Conservation (phyloP, 2,888 invertebrate species). For the Macrophya annulata region DNA sequence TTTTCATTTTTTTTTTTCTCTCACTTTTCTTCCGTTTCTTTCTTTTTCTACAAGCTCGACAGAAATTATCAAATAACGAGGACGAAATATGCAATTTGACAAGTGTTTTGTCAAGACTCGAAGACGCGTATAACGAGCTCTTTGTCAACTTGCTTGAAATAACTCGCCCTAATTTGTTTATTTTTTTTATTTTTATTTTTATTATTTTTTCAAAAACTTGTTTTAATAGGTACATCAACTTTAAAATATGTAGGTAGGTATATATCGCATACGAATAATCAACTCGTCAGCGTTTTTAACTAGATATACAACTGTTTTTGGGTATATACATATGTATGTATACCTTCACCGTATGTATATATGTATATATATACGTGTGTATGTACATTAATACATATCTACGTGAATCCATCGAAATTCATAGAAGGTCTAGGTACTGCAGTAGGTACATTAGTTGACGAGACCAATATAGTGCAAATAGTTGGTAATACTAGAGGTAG, state of each 20-base stretch:
- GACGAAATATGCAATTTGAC: slow-evolving; percentile 28
- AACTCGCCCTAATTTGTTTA: slow-evolving; percentile 14
- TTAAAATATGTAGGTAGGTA: background rate
- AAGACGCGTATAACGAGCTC: slow-evolving; percentile 28
- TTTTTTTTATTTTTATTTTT: background rate
- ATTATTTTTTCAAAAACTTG: background rate
- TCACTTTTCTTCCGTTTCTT: background rate
- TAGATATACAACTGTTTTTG: background rate
- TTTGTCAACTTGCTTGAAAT: slow-evolving; percentile 26
- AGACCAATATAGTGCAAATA: slow-evolving; percentile 13
- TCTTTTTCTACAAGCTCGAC: background rate
- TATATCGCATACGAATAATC: background rate
- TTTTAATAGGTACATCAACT: slow-evolving; percentile 15
- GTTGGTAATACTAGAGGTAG: background rate
- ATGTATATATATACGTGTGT: background rate
- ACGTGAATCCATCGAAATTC: slow-evolving; percentile 15
- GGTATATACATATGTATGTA: background rate
- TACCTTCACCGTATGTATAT: too few relatives aligned
- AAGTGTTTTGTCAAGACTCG: slow-evolving; percentile 30
- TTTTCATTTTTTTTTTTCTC: background rate
- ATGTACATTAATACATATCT: too few relatives aligned
- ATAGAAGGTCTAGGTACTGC: background rate
- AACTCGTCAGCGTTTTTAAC: background rate
- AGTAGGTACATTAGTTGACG: too few relatives aligned
- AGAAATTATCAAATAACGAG: slow-evolving; percentile 31